Conservation (phyloP, 1,140 invertebrate genomes). For the Pachypsylla venusta region DNA sequence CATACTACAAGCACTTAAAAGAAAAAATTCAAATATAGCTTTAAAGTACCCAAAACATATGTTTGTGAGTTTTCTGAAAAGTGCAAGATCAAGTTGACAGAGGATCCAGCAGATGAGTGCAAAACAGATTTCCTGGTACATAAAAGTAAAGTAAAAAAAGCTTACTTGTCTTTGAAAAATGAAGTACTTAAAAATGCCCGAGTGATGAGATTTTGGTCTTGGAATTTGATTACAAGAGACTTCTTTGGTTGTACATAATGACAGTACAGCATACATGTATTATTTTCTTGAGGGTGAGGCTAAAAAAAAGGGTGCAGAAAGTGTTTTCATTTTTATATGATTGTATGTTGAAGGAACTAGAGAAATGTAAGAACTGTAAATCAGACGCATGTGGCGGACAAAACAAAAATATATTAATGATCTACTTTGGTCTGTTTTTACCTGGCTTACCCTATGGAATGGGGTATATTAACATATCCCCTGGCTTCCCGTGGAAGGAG, state of each 20-base stretch:
- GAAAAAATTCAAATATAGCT: neutral
- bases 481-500: no score
- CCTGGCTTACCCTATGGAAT: no score
- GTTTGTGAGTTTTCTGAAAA: conserved; percentile 15
- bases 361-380: neutral
- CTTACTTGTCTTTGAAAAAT: conserved; percentile 1
- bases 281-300: conserved; percentile 12
- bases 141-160: conserved; percentile 10
- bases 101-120: conserved; percentile 3
- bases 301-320: conserved; percentile 13
- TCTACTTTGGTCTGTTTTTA: neutral
- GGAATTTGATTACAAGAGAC: conserved; percentile 19
- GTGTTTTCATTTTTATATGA: conserved; percentile 10
- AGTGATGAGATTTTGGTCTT: conserved; percentile 10
- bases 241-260: conserved; percentile 18
- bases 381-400: conserved; percentile 17
- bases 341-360: neutral
- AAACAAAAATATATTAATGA: conserved; percentile 10
- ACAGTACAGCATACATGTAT: conserved; percentile 12
- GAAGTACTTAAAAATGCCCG: neutral
- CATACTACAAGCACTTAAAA: neutral
- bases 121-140: conserved; percentile 13
- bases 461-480: no score
- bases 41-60: conserved; percentile 13
- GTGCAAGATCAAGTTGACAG: neutral